These are phyloP conservation scores for Ageneiosus marmoratus DNA, from an alignment of 2,113 vertebrate species.

Conservation along the genomic window DNA sequence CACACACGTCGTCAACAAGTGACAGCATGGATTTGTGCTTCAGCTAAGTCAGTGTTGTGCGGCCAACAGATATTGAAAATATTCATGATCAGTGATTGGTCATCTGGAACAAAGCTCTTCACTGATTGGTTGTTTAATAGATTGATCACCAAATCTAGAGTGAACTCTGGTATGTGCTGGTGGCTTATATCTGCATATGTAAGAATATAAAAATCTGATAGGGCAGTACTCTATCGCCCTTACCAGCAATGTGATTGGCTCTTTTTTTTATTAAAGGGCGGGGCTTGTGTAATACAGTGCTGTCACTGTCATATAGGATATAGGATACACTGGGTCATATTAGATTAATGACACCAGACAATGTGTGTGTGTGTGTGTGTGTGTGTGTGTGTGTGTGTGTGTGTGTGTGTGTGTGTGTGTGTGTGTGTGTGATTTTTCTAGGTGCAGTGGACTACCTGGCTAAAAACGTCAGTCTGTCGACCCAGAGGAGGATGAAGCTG, in stretches of 20 bases:
- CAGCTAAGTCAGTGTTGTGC: slow-evolving; percentile 63
- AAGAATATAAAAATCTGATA: background rate
- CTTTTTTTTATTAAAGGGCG: background rate
- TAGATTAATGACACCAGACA: background rate
- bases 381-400: slow-evolving; percentile 22
- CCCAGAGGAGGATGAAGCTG: slow-evolving; percentile 97
- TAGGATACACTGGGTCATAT: background rate
- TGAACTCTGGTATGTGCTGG: background rate
- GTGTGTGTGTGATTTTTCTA: slow-evolving; percentile 50
- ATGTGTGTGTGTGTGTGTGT: slow-evolving; percentile 18
- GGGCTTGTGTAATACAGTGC: background rate
- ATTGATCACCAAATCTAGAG: background rate
- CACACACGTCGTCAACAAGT: slow-evolving; percentile 65
- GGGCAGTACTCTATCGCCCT: background rate
- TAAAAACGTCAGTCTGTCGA: slow-evolving; percentile 97
- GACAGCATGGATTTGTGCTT: slow-evolving; percentile 73
- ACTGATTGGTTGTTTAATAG: background rate
- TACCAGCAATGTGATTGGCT: background rate
- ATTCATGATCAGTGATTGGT: background rate
- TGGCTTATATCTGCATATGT: background rate
- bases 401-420: slow-evolving; percentile 37
- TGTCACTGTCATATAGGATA: background rate
- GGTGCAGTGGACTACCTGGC: slow-evolving; percentile 97
- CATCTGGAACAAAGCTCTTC: background rate
- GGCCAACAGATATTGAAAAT: slow-evolving; percentile 53